A percentile compares a stretch with the other conserved stretches of the same genome.
phyloP scores from a whole-genome alignment of 1,140 invertebrate species.

The Harlomillsia oculata region DNA sequence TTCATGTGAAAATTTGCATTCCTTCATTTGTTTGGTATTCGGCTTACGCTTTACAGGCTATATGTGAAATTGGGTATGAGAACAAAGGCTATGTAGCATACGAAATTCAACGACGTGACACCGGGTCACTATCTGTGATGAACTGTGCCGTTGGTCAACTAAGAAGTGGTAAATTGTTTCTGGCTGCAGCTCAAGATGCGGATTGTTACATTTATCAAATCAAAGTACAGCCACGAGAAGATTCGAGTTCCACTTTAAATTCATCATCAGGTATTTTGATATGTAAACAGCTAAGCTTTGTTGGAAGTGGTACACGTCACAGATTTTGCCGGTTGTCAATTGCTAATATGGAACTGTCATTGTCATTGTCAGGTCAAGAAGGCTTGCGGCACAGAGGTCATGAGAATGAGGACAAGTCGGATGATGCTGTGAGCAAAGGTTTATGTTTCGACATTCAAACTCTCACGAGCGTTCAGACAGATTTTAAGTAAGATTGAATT shows the following conservation, averaged over 20 bases:
- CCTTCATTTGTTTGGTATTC: not conserved
- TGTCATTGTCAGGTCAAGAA: too few relatives aligned
- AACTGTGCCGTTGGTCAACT: slow-evolving; percentile 54
- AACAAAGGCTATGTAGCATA: slow-evolving; percentile 68
- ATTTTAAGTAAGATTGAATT: slow-evolving; percentile 38
- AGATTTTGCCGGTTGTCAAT: too few relatives aligned
- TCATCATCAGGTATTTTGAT: too few relatives aligned
- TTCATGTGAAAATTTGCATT: not conserved
- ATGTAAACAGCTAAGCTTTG: too few relatives aligned
- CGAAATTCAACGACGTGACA: slow-evolving; percentile 77
- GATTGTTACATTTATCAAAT: slow-evolving; percentile 81
- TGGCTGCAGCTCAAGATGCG: slow-evolving; percentile 84
- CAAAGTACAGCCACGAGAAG: slow-evolving; percentile 44
- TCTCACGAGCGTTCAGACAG: slow-evolving; percentile 41
- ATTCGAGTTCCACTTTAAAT: too few relatives aligned
- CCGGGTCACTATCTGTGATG: slow-evolving; percentile 81
- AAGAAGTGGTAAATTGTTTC: slow-evolving; percentile 53
- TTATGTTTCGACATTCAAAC: slow-evolving; percentile 44
- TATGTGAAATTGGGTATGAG: slow-evolving; percentile 78
- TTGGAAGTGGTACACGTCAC: too few relatives aligned
- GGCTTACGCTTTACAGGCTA: slow-evolving; percentile 45
- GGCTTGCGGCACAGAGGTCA: too few relatives aligned
- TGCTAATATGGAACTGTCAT: too few relatives aligned
- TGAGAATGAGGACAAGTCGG: too few relatives aligned
- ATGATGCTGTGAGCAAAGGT: slow-evolving; percentile 4